Evolutionary conservation across 2,113 vertebrate genomes (phyloP).

Genomic region (Xenopus tropicalis): DNA sequence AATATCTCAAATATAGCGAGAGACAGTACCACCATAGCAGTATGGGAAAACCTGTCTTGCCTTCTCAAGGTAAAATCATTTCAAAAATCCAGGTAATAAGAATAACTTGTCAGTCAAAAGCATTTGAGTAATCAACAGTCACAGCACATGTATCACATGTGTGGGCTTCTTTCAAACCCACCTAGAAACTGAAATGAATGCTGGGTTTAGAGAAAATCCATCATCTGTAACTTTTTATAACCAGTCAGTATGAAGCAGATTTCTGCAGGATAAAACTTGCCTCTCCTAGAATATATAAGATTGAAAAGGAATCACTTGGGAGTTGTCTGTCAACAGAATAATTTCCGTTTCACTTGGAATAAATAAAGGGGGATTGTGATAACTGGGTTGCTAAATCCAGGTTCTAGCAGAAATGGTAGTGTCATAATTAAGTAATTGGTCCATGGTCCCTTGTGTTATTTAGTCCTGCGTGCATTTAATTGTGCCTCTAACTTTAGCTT

Average conservation of each 20-base stretch:
- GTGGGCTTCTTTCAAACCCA: constrained; percentile 16
- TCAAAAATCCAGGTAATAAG: constrained; percentile 22
- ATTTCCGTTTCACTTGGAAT: not conserved
- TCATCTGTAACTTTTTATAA: not conserved
- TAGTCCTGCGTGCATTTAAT: too few relatives aligned
- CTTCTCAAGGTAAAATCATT: constrained; percentile 12
- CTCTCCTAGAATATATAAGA: constrained; percentile 27
- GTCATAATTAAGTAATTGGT: constrained; percentile 27
- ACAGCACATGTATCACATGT: not conserved
- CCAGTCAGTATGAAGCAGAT: not conserved
- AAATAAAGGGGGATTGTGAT: constrained; percentile 32
- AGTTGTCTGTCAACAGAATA: not conserved
- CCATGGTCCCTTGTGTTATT: not conserved
- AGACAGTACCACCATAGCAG: too few relatives aligned
- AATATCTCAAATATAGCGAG: too few relatives aligned
- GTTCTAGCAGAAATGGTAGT: constrained; percentile 21
- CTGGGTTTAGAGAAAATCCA: not conserved
- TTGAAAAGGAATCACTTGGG: not conserved
- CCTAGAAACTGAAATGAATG: not conserved
- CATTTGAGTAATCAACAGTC: not conserved
- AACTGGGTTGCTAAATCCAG: constrained; percentile 29
- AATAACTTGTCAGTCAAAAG: constrained; percentile 23
- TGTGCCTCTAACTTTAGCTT: too few relatives aligned
- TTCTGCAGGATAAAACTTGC: not conserved
- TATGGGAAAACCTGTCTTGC: too few relatives aligned